phyloP scores from a whole-genome alignment of 2,888 invertebrate species.

The Tachina fera region DNA sequence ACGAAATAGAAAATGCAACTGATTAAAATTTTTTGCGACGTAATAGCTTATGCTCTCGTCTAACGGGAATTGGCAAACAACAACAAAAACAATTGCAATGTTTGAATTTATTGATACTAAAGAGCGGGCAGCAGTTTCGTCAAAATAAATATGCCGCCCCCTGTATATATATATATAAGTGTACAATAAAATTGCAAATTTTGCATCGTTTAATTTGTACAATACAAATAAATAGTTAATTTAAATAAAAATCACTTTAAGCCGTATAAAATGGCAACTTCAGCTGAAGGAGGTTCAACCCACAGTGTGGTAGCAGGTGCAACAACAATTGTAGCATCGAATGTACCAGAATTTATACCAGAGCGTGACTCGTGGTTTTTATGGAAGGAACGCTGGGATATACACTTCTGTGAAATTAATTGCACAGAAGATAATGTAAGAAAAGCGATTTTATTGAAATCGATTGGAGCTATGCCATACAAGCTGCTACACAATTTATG shows the following conservation, averaged over 20 bases:
- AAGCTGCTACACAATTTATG: neutral
- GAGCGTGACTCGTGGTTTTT: neutral
- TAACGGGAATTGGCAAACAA: too few relatives aligned
- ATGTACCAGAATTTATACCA: neutral
- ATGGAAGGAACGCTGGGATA: conserved; percentile 16
- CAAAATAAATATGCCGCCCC: too few relatives aligned
- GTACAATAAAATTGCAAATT: neutral
- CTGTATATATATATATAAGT: too few relatives aligned
- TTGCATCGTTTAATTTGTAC: neutral
- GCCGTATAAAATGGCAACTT: neutral
- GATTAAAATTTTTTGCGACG: too few relatives aligned
- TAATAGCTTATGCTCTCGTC: too few relatives aligned
- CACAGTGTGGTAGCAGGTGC: neutral
- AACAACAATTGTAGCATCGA: neutral
- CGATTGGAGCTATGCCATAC: conserved; percentile 11
- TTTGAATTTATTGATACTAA: too few relatives aligned
- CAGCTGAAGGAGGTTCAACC: neutral
- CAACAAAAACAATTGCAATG: too few relatives aligned
- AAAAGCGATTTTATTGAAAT: conserved; percentile 9
- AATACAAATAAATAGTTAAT: neutral
- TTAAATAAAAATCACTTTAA: neutral
- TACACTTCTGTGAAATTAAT: conserved; percentile 26
- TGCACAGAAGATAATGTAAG: conserved; percentile 13
- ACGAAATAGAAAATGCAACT: too few relatives aligned
- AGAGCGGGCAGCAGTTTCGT: too few relatives aligned